Percentiles rank a stretch among this genome's conserved stretches.
phyloP scores from a whole-genome alignment of 2,888 invertebrate species.

The Chymomyza caudatula region DNA sequence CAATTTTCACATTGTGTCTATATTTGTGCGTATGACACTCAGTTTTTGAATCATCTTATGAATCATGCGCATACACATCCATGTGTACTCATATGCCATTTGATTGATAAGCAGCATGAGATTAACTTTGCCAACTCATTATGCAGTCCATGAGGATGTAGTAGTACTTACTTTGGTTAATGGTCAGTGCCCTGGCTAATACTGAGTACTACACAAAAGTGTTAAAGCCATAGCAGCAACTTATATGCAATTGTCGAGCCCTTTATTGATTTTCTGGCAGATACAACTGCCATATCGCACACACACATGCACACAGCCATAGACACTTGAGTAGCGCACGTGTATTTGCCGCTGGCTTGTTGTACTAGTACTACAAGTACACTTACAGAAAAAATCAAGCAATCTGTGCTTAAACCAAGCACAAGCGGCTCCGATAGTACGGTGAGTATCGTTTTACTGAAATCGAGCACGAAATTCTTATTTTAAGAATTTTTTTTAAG shows the following conservation, averaged over 20 bases:
- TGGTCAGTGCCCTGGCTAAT: not conserved
- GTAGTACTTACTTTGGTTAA: not conserved
- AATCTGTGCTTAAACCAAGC: too few species aligned
- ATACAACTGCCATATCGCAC: not conserved
- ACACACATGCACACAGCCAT: not conserved
- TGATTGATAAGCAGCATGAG: not conserved
- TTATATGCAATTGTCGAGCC: conserved; percentile 55
- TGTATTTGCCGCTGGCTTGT: conserved; percentile 19
- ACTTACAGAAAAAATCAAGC: too few species aligned
- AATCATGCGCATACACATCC: not conserved
- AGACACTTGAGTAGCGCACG: conserved; percentile 43
- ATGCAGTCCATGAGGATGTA: not conserved
- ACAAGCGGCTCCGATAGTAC: too few species aligned
- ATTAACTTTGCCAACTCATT: not conserved
- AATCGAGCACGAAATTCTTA: too few species aligned
- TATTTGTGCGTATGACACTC: not conserved
- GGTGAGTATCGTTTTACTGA: too few species aligned
- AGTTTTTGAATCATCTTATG: not conserved
- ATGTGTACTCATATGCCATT: not conserved
- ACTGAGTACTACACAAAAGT: conserved; percentile 8
- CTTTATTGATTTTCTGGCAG: conserved; percentile 49
- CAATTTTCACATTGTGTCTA: not conserved
- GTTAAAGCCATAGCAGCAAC: conserved; percentile 23
- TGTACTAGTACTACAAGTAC: too few species aligned
- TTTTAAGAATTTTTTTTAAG: too few species aligned